phyloP scores from a whole-genome alignment of 2,888 invertebrate species.

The Xanthorhoe spadicearia region DNA sequence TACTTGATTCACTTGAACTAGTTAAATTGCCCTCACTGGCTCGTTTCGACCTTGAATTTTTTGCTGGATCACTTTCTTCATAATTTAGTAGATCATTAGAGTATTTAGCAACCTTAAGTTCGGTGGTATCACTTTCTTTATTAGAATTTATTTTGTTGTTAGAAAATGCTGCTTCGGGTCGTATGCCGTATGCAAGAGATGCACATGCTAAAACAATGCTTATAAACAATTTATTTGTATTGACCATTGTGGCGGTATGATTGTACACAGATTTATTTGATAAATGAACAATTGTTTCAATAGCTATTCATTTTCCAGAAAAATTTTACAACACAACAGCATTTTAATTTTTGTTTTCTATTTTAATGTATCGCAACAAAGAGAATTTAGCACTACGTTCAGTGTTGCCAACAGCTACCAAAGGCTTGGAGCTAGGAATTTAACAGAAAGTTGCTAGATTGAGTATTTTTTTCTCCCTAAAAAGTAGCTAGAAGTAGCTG shows the following conservation, averaged over 20 bases:
- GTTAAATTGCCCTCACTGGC: slow-evolving; percentile 53
- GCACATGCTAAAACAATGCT: slow-evolving; percentile 27
- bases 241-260: slow-evolving; percentile 26
- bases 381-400: no score
- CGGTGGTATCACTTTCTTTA: slow-evolving; percentile 4
- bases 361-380: no score
- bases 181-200: slow-evolving; percentile 26
- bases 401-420: no score
- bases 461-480: no score
- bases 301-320: slow-evolving; percentile 5
- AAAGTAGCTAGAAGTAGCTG: no score
- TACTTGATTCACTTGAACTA: slow-evolving; percentile 64
- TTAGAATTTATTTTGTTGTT: slow-evolving; percentile 7
- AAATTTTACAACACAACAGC: background rate
- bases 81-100: slow-evolving; percentile 10
- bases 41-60: slow-evolving; percentile 67
- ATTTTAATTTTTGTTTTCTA: no score
- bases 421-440: no score
- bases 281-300: background rate
- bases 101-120: background rate
- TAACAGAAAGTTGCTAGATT: no score
- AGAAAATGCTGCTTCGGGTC: slow-evolving; percentile 18
- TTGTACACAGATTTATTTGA: background rate
- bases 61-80: slow-evolving; percentile 25
- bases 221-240: slow-evolving; percentile 17